Conservation (phyloP, 2,888 invertebrate genomes). For the Galerucella calmariensis region DNA sequence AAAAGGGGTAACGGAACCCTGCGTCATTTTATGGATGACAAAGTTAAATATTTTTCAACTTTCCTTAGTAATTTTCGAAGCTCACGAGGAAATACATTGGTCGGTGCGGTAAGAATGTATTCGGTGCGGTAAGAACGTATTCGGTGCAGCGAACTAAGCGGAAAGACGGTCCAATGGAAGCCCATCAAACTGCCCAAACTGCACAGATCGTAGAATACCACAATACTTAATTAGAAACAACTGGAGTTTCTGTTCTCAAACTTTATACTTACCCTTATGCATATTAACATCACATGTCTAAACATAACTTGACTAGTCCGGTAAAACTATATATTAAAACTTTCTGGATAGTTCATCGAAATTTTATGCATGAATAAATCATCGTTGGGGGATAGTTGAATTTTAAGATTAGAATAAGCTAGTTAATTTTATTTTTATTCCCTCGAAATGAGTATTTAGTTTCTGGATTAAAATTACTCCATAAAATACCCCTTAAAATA, state of each 20-base stretch:
- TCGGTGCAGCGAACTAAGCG: slow-evolving; percentile 19
- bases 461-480: too few relatives aligned
- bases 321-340: neutral
- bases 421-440: too few relatives aligned
- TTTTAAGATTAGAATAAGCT: too few relatives aligned
- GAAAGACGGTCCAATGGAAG: slow-evolving; percentile 13
- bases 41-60: neutral
- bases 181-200: slow-evolving; percentile 11
- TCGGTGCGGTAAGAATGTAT: slow-evolving; percentile 1
- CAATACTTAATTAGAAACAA: slow-evolving; percentile 44
- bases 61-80: neutral
- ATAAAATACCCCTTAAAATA: too few relatives aligned
- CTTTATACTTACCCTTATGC: slow-evolving; percentile 32
- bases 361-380: neutral
- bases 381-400: neutral
- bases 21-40: neutral
- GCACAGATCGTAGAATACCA: slow-evolving; percentile 24
- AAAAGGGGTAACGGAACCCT: neutral
- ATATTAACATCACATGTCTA: neutral
- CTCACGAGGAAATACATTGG: neutral
- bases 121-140: slow-evolving; percentile 8
- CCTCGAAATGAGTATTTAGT: too few relatives aligned
- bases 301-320: neutral
- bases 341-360: neutral
- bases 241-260: slow-evolving; percentile 35